Base-by-base conservation (phyloP, 2,797 vertebrate genomes). In the Gymnopithys bicolor region DNA sequence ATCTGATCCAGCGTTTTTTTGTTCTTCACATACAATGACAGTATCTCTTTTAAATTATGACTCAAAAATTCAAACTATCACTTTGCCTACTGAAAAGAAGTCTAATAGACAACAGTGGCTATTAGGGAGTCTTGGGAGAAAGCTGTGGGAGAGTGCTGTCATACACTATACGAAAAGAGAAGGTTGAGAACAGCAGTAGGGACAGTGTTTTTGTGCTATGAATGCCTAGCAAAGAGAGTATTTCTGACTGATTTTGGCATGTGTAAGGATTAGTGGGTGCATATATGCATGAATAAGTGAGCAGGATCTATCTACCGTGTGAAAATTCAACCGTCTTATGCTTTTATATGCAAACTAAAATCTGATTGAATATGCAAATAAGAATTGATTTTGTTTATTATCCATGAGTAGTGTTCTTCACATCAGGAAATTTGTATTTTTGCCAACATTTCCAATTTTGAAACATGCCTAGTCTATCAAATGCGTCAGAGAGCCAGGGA, bases 331-430 rank as follows among this genome's bases (percentile, higher is more conserved):
- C 75, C 71, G 62, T 95, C 48, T 93, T 95, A 89, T 28, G 86
- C 94, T 96, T 95, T 97, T 96, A 96, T 97, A 97, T 95, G 94
- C 93, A 97, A 95, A 93, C 64, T 1, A 4, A 85, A 93, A 85
- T 84, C 93, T 95, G 91, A 97, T 97, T 94, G 94, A 97, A 94
- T 97, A 97, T 96, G 93, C 89, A 97, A 97, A 97, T 90, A 82
- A 71, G 82, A 95, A 96, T 96, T 96, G 93, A 90, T 96, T 94
- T 96, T 96, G 84, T 95, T 97, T 96, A 95, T 96, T 95, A 90
- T 94, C 91, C 92, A 81, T 83, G 91, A 96, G 91, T 89, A 93
- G 68, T 77, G 75, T 90, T 97, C 94, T 95, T 93, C 93, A 93
- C 90, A 93, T 95, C 74, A 69, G 85, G 74, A 94, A 89, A 95